Conservation (phyloP, 1,140 invertebrate genomes). For the Leptopilina boulardi region DNA sequence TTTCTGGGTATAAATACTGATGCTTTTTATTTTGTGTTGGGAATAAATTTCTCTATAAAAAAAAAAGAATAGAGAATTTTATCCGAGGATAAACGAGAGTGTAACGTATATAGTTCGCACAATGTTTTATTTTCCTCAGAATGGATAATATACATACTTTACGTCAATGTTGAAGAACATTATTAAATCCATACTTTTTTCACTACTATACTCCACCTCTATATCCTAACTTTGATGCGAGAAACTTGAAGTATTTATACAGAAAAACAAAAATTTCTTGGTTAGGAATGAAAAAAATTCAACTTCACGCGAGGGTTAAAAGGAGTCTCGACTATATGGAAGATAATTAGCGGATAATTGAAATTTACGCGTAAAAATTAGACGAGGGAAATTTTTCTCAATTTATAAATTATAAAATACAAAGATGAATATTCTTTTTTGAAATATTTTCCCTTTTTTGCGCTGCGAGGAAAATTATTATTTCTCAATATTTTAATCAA, state of each 20-base stretch:
- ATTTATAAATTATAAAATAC: no score
- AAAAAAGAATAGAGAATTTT: not conserved
- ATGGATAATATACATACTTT: not conserved
- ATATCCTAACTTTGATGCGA: not conserved
- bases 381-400: not conserved
- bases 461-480: no score
- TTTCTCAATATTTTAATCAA: no score
- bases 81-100: not conserved
- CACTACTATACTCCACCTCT: not conserved
- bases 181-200: not conserved
- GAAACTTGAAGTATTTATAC: not conserved
- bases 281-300: not conserved
- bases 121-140: not conserved
- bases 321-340: not conserved
- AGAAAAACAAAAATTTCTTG: not conserved
- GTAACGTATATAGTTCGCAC: not conserved
- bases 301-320: not conserved
- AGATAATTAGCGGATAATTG: not conserved
- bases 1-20: no score
- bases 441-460: no score
- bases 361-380: not conserved
- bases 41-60: conserved; percentile 10
- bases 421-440: no score
- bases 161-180: conserved; percentile 1
- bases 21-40: not conserved